phyloP scores from a whole-genome alignment of 2,888 invertebrate species.

The Mythimna lalbum region DNA sequence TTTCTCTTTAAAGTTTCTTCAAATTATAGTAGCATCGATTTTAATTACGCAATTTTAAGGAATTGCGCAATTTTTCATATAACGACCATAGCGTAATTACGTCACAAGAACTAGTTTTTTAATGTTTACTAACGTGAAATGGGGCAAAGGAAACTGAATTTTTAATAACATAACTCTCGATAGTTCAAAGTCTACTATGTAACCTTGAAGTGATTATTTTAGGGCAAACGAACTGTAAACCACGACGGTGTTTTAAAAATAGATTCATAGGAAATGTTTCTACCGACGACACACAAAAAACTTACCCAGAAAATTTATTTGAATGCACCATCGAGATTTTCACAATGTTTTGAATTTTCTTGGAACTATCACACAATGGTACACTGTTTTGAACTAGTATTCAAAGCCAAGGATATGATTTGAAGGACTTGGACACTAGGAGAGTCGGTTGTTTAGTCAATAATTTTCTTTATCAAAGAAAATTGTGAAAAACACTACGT shows the following conservation, averaged over 20 bases:
- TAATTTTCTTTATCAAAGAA: slow-evolving; percentile 58
- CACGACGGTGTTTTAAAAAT: slow-evolving; percentile 52
- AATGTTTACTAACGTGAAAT: slow-evolving; percentile 48
- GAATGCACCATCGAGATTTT: slow-evolving; percentile 49
- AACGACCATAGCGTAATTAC: slow-evolving; percentile 10
- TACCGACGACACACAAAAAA: slow-evolving; percentile 26
- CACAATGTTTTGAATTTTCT: slow-evolving; percentile 30
- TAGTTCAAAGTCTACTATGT: slow-evolving; percentile 63
- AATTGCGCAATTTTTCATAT: slow-evolving; percentile 17
- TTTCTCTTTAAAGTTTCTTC: no score
- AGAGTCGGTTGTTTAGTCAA: slow-evolving; percentile 55
- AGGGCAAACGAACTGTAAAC: slow-evolving; percentile 51
- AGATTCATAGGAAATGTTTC: slow-evolving; percentile 43
- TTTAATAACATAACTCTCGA: slow-evolving; percentile 24
- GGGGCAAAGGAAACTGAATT: slow-evolving; percentile 27
- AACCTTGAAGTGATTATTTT: slow-evolving; percentile 62
- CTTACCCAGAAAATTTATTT: slow-evolving; percentile 50
- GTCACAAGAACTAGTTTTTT: slow-evolving; percentile 31
- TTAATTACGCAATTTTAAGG: neutral
- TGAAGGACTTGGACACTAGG: slow-evolving; percentile 21
- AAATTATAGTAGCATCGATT: neutral
- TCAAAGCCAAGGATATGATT: neutral
- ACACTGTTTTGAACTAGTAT: slow-evolving; percentile 12
- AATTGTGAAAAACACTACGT: slow-evolving; percentile 59
- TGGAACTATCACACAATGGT: slow-evolving; percentile 24